Conservation (phyloP, 2,113 vertebrate species). For the Calyptommatus sinebrachiatus region DNA sequence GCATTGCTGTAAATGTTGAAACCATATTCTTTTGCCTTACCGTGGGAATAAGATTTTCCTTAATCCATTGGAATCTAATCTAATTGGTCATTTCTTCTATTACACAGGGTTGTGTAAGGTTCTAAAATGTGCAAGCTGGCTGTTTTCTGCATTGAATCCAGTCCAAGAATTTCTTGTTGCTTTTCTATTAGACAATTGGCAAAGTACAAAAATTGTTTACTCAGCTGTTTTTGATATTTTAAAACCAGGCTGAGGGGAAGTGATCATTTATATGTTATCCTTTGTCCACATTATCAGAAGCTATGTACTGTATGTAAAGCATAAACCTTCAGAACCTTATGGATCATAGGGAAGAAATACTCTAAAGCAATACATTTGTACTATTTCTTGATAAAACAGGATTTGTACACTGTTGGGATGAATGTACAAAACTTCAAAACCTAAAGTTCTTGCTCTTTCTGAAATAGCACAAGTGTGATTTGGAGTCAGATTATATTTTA, state of each 20-base stretch:
- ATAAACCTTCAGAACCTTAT: not conserved
- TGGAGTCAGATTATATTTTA: no score
- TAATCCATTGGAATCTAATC: conserved; percentile 33
- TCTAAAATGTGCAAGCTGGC: not conserved
- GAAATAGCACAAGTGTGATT: not conserved
- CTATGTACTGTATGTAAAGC: not conserved
- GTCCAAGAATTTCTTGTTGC: conserved; percentile 26
- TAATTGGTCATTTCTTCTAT: conserved; percentile 20
- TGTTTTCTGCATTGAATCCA: conserved; percentile 6
- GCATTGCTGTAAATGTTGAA: conserved; percentile 16
- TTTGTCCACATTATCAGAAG: not conserved
- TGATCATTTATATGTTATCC: conserved; percentile 13
- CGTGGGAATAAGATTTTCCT: conserved; percentile 24
- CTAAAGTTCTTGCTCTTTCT: not conserved
- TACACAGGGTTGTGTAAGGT: not conserved
- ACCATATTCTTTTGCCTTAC: conserved; percentile 16
- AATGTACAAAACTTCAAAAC: not conserved
- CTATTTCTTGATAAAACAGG: not conserved
- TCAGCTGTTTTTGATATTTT: conserved; percentile 13
- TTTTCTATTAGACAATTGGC: conserved; percentile 6
- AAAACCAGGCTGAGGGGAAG: not conserved
- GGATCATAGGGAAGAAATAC: not conserved
- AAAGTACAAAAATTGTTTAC: not conserved
- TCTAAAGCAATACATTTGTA: not conserved
- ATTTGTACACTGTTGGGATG: not conserved